Percentiles rank a stretch among this genome's conserved stretches.
These are phyloP conservation scores for Glomeris maerens DNA, from an alignment of 1,140 invertebrate genomes.

Conservation along the genomic window DNA sequence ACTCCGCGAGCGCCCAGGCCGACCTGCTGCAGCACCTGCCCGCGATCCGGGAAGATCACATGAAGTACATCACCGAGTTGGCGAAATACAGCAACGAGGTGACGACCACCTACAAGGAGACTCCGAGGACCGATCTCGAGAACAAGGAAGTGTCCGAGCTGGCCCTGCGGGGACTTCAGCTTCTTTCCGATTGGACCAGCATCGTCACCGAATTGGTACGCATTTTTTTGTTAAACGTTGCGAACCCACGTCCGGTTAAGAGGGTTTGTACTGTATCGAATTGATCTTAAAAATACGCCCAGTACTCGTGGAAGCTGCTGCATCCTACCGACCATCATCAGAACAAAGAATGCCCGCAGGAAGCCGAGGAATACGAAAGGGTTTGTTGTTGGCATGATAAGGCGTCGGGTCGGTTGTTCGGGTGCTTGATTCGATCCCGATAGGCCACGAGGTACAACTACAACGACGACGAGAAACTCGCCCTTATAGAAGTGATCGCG, in stretches of 20 bases:
- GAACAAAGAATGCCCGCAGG: conserved; percentile 85
- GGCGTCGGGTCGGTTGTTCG: neutral
- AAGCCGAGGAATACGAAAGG: conserved; percentile 98
- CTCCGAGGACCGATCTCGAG: conserved; percentile 69
- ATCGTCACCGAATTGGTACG: conserved; percentile 83
- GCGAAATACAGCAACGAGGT: conserved; percentile 84
- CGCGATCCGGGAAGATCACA: conserved; percentile 89
- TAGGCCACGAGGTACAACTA: conserved; percentile 95
- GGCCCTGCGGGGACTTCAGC: conserved; percentile 76
- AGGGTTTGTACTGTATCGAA: neutral
- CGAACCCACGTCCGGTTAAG: conserved; percentile 6
- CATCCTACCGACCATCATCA: conserved; percentile 96
- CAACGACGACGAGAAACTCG: conserved; percentile 92
- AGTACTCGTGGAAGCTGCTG: conserved; percentile 92
- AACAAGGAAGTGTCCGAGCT: conserved; percentile 86
- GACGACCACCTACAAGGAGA: conserved; percentile 85
- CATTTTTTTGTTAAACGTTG: too few species aligned
- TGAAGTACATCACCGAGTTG: conserved; percentile 92
- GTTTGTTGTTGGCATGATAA: conserved; percentile 33
- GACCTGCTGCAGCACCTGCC: conserved; percentile 92
- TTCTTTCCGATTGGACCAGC: conserved; percentile 92
- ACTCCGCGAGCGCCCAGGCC: conserved; percentile 73
- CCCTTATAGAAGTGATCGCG: conserved; percentile 93
- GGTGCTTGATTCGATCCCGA: conserved; percentile 5
- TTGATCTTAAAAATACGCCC: too few species aligned